Conservation (phyloP, 1,140 invertebrate species). For the Aphaenogaster floridana region DNA sequence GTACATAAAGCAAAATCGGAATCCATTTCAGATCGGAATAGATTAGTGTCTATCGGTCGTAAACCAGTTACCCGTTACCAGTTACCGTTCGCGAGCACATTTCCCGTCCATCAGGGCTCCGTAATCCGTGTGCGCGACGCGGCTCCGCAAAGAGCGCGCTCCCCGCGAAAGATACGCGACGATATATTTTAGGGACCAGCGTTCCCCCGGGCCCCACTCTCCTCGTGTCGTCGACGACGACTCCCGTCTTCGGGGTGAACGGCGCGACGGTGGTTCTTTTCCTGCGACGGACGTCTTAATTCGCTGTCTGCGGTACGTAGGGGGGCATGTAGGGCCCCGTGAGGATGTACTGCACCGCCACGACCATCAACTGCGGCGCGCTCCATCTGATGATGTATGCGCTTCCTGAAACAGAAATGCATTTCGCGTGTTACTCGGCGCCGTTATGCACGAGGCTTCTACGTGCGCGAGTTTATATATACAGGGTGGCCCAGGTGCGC, state of each 20-base stretch:
- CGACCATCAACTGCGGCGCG: slow-evolving; percentile 86
- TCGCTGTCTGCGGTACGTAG: slow-evolving; percentile 83
- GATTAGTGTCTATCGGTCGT: slow-evolving; percentile 22
- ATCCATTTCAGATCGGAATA: slow-evolving; percentile 10
- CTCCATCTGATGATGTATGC: slow-evolving; percentile 86
- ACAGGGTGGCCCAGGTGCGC: neutral
- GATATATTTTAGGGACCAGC: slow-evolving; percentile 2
- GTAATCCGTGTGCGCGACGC: neutral
- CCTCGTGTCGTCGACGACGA: slow-evolving; percentile 9
- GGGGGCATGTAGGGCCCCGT: slow-evolving; percentile 86
- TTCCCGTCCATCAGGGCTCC: slow-evolving; percentile 20
- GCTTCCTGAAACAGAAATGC: slow-evolving; percentile 85
- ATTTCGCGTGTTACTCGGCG: slow-evolving; percentile 71
- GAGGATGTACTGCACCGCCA: slow-evolving; percentile 85
- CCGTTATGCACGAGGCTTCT: slow-evolving; percentile 27
- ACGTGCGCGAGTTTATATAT: slow-evolving; percentile 40
- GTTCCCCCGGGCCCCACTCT: neutral
- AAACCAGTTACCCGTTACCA: slow-evolving; percentile 38
- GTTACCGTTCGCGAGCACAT: slow-evolving; percentile 21
- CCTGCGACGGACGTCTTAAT: slow-evolving; percentile 75
- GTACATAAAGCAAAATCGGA: slow-evolving; percentile 24
- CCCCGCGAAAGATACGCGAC: slow-evolving; percentile 27
- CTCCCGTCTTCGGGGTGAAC: neutral
- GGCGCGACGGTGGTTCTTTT: slow-evolving; percentile 33
- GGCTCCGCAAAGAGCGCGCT: slow-evolving; percentile 41